Conservation (phyloP, 1,140 invertebrate genomes). For the Drosophila yakuba region DNA sequence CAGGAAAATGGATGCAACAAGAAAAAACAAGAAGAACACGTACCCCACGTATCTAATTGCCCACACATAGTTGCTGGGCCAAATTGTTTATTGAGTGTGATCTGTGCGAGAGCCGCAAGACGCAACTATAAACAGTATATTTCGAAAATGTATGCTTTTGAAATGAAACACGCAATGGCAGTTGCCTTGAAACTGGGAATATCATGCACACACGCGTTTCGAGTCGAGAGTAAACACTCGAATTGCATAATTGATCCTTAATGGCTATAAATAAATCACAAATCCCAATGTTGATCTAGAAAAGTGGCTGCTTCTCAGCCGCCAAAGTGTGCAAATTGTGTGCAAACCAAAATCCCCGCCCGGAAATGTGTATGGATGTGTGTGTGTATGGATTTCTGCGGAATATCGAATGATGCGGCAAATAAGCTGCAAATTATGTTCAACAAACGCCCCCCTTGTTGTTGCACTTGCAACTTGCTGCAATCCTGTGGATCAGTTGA, state of each 20-base stretch:
- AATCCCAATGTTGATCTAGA: conserved; percentile 50
- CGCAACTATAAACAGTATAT: conserved; percentile 70
- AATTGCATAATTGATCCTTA: conserved; percentile 74
- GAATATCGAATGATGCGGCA: conserved; percentile 79
- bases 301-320: conserved; percentile 15
- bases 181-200: conserved; percentile 26
- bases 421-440: conserved; percentile 72
- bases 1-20: conserved; percentile 42
- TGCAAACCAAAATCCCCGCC: conserved; percentile 16
- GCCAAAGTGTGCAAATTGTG: conserved; percentile 6
- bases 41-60: background rate
- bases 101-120: conserved; percentile 37
- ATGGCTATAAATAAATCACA: conserved; percentile 61
- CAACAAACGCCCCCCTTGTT: conserved; percentile 61
- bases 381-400: conserved; percentile 42
- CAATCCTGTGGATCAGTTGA: conserved; percentile 25
- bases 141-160: conserved; percentile 58
- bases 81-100: conserved; percentile 77
- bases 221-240: conserved; percentile 40
- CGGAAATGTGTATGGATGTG: conserved; percentile 36
- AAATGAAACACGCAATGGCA: conserved; percentile 56
- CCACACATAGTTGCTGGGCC: conserved; percentile 42
- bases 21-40: conserved; percentile 24
- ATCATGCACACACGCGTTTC: conserved; percentile 34
- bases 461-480: conserved; percentile 3